Base-by-base conservation (phyloP, 92 coral and sea anemone species). In the Heliopora coerulea region DNA sequence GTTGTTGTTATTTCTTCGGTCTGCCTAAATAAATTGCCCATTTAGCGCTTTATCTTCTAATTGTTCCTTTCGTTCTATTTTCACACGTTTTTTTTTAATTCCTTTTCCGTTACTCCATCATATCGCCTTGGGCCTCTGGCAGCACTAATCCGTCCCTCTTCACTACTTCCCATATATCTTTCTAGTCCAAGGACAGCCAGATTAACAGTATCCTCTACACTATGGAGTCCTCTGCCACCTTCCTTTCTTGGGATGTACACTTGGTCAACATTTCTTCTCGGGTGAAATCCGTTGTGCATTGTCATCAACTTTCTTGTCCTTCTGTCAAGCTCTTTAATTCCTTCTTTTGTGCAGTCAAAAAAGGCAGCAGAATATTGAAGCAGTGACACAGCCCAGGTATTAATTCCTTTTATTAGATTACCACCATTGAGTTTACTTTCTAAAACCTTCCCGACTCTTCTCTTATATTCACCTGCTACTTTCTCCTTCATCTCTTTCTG, bases 11-110 rank as follows among this genome's bases (percentile, higher is more conserved):
- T 37, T 37, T 37, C 42, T 37, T 70, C 70, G 24, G 79, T 59
- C 70, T 80, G 37, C 72, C 70, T 59, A 58, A 78, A 67, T 75
- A 79, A 63, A 80, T 73, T 80, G 84, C 72, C 84, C 84, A 80
- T 80, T 61, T 68, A 72, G 44, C 48, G 49, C 62, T 76, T 75
- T 75, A 76, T 82, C 65, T 62, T 75, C 75, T 81, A 37, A 82
- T 74, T 82, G 42, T 37, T 66, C 33, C 42, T 42, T 75, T 68
- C 70, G 28, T 19, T 59, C 52, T 68, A n/a, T 68, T 24, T 19
- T 10, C 34, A 49, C 65, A 59, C 61, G 18, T n/a, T 40, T 54
- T 52, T 68, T 62, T 73, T 74, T 42, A 35, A 65, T 62, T 67
- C 62, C 58, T 74, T 65, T 82, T 37, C 42, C 42, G 42, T 37